Evolutionary conservation across 1,140 invertebrate species (phyloP).

Genomic region (Psilanteris sp.): DNA sequence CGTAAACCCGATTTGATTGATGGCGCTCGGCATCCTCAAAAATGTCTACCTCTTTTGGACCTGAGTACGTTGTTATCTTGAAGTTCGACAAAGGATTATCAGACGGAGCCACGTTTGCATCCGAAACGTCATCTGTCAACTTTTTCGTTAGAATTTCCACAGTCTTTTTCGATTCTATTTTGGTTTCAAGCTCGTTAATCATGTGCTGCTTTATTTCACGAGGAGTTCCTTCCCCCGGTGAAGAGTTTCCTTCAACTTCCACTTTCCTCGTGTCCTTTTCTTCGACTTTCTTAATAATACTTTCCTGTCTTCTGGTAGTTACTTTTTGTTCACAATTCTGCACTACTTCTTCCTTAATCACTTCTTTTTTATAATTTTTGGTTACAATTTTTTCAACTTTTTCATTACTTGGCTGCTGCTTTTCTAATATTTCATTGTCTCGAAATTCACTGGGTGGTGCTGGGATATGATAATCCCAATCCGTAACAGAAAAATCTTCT

Average conservation of each 20-base stretch:
- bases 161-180: constrained; percentile 61
- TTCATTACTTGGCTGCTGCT: too few relatives aligned
- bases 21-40: constrained; percentile 66
- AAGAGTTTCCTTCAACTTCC: constrained; percentile 45
- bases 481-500: constrained; percentile 72
- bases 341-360: not conserved
- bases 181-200: constrained; percentile 69
- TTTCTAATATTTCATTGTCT: constrained; percentile 75
- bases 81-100: constrained; percentile 77
- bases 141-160: constrained; percentile 8
- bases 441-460: constrained; percentile 83
- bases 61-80: constrained; percentile 76
- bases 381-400: constrained; percentile 3
- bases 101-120: constrained; percentile 69
- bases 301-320: too few relatives aligned
- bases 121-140: constrained; percentile 17
- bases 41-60: constrained; percentile 72
- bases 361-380: constrained; percentile 8
- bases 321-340: not conserved
- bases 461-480: constrained; percentile 84
- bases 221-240: not conserved
- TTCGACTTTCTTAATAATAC: not conserved
- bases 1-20: not conserved
- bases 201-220: constrained; percentile 64
- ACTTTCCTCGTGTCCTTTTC: constrained; percentile 14